These are phyloP conservation scores for Portunus trituberculatus DNA, from an alignment of 1,140 invertebrate species.

Conservation along the genomic window DNA sequence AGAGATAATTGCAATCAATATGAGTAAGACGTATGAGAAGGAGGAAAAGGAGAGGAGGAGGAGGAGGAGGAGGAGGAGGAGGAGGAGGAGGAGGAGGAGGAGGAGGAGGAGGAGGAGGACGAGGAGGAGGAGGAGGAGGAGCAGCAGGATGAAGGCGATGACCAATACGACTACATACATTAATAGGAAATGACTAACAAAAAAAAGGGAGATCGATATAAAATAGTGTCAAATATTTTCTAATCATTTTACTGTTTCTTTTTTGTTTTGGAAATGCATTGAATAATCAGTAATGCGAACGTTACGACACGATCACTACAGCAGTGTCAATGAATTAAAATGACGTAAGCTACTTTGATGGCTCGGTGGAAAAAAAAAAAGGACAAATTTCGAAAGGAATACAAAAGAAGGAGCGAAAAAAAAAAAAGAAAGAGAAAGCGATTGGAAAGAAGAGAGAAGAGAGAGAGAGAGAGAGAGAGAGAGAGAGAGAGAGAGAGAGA, in stretches of 20 bases:
- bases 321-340: no score
- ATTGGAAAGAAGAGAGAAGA: neutral
- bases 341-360: no score
- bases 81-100: neutral
- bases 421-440: neutral
- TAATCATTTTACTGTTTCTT: no score
- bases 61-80: neutral
- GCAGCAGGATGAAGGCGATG: neutral
- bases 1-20: neutral
- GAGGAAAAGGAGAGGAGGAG: neutral
- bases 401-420: neutral
- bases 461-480: neutral
- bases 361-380: neutral
- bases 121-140: neutral
- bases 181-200: neutral
- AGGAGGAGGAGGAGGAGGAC: neutral
- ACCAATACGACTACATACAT: neutral
- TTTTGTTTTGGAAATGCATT: no score
- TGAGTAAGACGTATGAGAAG: neutral
- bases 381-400: no score
- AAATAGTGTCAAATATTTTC: neutral
- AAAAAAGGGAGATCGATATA: neutral
- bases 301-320: no score
- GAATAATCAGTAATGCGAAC: no score
- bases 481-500: neutral